Conservation (phyloP, 1,140 invertebrate genomes). For the Drosophila sechellia region DNA sequence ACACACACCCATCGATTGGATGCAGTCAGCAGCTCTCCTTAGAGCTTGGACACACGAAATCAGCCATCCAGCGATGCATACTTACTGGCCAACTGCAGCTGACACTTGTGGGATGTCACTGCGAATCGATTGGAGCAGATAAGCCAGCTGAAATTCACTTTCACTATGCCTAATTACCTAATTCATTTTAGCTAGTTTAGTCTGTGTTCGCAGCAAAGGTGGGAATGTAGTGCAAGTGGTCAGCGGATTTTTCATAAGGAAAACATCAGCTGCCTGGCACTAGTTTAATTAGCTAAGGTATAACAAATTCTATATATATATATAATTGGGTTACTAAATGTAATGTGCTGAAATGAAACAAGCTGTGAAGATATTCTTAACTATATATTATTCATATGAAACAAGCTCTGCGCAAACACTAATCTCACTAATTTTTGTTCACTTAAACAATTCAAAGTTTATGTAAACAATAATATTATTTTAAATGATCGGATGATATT, state of each 20-base stretch:
- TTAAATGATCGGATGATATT: neutral
- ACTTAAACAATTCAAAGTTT: too few relatives aligned
- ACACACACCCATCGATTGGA: slow-evolving; percentile 11
- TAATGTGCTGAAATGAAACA: too few relatives aligned
- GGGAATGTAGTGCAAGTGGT: neutral
- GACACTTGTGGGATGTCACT: slow-evolving; percentile 45
- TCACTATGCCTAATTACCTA: slow-evolving; percentile 21
- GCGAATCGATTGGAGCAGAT: slow-evolving; percentile 27
- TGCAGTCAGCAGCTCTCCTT: slow-evolving; percentile 32
- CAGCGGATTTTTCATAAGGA: neutral
- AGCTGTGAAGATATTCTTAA: too few relatives aligned
- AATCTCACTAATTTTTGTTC: too few relatives aligned
- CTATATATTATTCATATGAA: too few relatives aligned
- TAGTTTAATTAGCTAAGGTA: too few relatives aligned
- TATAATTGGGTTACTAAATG: neutral
- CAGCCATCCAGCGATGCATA: slow-evolving; percentile 12
- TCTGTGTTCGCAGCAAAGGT: neutral
- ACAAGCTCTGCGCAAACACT: too few relatives aligned
- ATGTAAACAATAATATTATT: too few relatives aligned
- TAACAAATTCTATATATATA: neutral
- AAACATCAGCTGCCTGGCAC: neutral
- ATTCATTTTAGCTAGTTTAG: slow-evolving; percentile 5
- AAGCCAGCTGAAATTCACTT: slow-evolving; percentile 3
- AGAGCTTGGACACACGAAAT: slow-evolving; percentile 27
- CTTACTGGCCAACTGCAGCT: slow-evolving; percentile 36